Evolutionary conservation across 1,140 invertebrate genomes (phyloP).

Genomic region (Hypothenemus hampei): DNA sequence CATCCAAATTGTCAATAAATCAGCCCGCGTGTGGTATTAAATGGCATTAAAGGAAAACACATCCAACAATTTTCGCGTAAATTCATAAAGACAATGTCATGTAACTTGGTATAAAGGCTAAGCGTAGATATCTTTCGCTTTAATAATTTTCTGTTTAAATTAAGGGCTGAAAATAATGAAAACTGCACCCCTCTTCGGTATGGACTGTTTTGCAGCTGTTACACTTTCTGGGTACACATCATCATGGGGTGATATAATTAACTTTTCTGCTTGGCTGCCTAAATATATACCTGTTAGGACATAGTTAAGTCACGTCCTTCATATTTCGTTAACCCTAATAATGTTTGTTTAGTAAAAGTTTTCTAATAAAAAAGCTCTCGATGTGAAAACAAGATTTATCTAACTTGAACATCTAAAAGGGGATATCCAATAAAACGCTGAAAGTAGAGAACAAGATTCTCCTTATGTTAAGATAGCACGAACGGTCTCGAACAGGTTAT

Average conservation of each 20-base stretch:
- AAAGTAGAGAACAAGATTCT: conserved; percentile 10
- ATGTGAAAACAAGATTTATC: background rate
- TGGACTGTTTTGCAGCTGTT: conserved; percentile 20
- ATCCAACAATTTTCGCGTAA: conserved; percentile 6
- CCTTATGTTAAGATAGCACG: conserved; percentile 11
- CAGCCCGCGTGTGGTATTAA: conserved; percentile 13
- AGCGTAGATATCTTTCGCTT: no score
- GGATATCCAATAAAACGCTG: conserved; percentile 1
- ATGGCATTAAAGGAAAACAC: conserved; percentile 12
- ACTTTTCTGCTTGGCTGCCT: conserved; percentile 20
- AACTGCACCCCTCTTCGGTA: conserved; percentile 8
- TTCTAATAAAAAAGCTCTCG: background rate
- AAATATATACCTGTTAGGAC: conserved; percentile 15
- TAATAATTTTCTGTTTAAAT: no score
- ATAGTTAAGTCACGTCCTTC: conserved; percentile 8
- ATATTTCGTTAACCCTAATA: background rate
- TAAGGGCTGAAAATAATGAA: conserved; percentile 15
- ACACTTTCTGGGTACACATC: conserved; percentile 20
- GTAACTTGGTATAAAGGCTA: no score
- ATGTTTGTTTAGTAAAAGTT: background rate
- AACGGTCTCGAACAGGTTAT: conserved; percentile 11
- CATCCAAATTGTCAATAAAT: conserved; percentile 20
- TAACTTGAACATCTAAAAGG: background rate
- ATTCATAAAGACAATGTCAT: background rate
- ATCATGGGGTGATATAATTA: conserved; percentile 25